Conservation (phyloP, 2,113 vertebrate genomes). For the Hippocampus guttulatus region DNA sequence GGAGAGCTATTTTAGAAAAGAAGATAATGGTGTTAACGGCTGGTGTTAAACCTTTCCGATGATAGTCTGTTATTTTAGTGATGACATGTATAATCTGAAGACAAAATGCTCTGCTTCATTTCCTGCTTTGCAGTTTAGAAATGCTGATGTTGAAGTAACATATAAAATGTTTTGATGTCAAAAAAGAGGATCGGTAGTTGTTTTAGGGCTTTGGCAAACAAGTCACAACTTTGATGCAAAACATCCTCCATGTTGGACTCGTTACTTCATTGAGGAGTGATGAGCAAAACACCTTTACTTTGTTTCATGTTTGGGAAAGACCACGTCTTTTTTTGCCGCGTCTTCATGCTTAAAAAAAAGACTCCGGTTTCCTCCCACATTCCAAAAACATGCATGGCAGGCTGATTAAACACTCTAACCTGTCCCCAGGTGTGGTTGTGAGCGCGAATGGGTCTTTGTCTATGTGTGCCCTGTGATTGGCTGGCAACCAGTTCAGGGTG, state of each 20-base stretch:
- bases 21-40: conserved; percentile 26
- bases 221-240: background rate
- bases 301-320: too few species aligned
- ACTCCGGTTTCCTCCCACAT: too few species aligned
- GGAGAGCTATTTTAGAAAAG: conserved; percentile 20
- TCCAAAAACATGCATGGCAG: too few species aligned
- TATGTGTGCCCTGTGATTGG: too few species aligned
- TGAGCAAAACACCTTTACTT: too few species aligned
- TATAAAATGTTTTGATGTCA: background rate
- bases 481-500: too few species aligned
- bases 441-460: too few species aligned
- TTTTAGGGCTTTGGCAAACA: background rate
- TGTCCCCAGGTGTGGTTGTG: too few species aligned
- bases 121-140: conserved; percentile 38
- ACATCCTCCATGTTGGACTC: background rate
- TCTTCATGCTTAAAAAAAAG: too few species aligned
- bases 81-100: conserved; percentile 37
- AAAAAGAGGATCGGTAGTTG: background rate
- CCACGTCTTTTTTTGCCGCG: too few species aligned
- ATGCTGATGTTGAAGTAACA: conserved; percentile 14
- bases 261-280: background rate
- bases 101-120: conserved; percentile 36
- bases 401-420: too few species aligned
- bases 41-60: conserved; percentile 18
- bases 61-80: conserved; percentile 31